Conservation (phyloP, 2,113 vertebrate species). For the Mesoclemmys tuberculata region DNA sequence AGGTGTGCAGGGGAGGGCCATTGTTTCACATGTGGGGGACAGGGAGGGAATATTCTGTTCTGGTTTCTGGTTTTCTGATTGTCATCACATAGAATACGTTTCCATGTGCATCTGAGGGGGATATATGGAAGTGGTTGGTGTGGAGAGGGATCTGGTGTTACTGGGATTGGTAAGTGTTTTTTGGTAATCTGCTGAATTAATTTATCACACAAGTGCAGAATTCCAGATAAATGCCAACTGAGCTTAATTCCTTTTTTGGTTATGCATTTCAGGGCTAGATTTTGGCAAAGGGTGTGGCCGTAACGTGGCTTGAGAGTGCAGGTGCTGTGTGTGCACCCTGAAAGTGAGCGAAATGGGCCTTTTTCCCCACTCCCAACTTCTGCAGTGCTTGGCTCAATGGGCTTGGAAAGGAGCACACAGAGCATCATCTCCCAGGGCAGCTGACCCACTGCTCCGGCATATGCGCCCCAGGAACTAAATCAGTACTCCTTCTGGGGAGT, state of each 20-base stretch:
- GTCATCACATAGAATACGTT: background rate
- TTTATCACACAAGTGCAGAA: background rate
- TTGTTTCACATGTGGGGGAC: background rate
- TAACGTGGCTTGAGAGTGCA: background rate
- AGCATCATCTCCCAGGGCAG: rapidly evolving
- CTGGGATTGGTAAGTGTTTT: background rate
- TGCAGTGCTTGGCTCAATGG: background rate
- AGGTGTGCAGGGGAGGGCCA: background rate
- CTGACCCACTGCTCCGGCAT: background rate
- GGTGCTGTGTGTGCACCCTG: background rate
- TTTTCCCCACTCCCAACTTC: background rate
- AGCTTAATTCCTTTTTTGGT: background rate
- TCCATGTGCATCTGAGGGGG: background rate
- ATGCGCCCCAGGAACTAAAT: background rate
- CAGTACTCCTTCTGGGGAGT: background rate
- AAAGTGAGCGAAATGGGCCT: background rate
- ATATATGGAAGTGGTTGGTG: background rate
- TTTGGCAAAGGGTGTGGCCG: background rate
- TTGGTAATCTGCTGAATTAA: background rate
- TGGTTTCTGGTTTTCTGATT: background rate
- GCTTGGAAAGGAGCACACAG: background rate
- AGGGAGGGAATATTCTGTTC: rapidly evolving
- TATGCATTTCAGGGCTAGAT: background rate
- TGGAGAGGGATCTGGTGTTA: background rate
- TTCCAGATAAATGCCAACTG: background rate